phyloP scores from a whole-genome alignment of 64 coral and sea anemone species.

The Cladopsammia gracilis region DNA sequence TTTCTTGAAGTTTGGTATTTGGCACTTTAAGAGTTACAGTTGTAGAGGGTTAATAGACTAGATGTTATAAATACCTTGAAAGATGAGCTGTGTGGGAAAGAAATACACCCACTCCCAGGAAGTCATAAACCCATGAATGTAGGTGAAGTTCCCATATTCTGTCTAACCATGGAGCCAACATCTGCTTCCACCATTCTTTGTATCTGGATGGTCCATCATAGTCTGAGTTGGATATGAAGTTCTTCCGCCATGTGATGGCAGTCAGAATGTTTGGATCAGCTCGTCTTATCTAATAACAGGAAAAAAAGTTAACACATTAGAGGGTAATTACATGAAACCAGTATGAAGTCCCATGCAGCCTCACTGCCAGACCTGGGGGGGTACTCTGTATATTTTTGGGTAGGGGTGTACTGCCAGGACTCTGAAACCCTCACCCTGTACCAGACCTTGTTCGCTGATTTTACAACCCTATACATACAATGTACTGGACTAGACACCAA shows the following conservation, averaged over 20 bases:
- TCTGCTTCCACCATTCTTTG: conserved; percentile 81
- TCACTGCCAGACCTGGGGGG: too few species aligned
- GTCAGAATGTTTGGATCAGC: conserved; percentile 89
- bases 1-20: too few species aligned
- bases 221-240: conserved; percentile 31
- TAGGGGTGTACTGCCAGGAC: too few species aligned
- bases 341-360: too few species aligned
- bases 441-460: too few species aligned
- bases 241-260: conserved; percentile 89
- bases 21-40: too few species aligned
- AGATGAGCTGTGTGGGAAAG: conserved; percentile 77
- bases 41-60: too few species aligned
- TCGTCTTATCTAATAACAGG: conserved; percentile 59
- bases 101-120: conserved; percentile 81
- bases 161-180: conserved; percentile 73
- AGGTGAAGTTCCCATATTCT: conserved; percentile 95
- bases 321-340: too few species aligned
- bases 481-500: too few species aligned
- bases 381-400: too few species aligned
- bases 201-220: conserved; percentile 57
- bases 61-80: conserved; percentile 65
- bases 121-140: conserved; percentile 90
- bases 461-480: too few species aligned
- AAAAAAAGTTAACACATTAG: neutral
- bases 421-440: too few species aligned